Percentiles rank a stretch among this genome's conserved stretches.
phyloP scores from a whole-genome alignment of 2,888 invertebrate genomes.

The Idaea straminata region DNA sequence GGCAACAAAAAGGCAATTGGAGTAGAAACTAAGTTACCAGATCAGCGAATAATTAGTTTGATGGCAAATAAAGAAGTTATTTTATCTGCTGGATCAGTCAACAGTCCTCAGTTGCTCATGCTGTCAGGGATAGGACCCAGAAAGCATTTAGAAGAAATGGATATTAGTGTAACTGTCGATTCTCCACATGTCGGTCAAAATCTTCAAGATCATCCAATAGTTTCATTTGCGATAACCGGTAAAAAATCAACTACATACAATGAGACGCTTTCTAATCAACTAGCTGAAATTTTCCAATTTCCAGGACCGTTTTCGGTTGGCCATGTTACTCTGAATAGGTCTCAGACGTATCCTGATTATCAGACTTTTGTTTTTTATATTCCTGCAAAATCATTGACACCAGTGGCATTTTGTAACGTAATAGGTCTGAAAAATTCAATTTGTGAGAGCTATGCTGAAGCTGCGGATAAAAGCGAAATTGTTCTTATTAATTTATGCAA shows the following conservation, averaged over 20 bases:
- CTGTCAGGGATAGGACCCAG: conserved; percentile 45
- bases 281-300: conserved; percentile 23
- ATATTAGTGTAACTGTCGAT: conserved; percentile 32
- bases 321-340: conserved; percentile 33
- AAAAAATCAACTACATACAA: conserved; percentile 15
- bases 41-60: conserved; percentile 21
- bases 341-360: conserved; percentile 40
- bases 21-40: conserved; percentile 31
- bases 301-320: conserved; percentile 22
- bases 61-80: conserved; percentile 38
- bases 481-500: conserved; percentile 29
- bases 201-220: conserved; percentile 39
- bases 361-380: conserved; percentile 28
- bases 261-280: conserved; percentile 25
- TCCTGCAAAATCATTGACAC: conserved; percentile 11
- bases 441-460: conserved; percentile 29
- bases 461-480: conserved; percentile 25
- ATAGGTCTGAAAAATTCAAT: conserved; percentile 27
- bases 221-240: conserved; percentile 31
- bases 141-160: conserved; percentile 32
- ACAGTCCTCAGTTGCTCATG: conserved; percentile 45
- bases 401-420: conserved; percentile 14
- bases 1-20: conserved; percentile 30
- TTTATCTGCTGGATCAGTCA: conserved; percentile 42
- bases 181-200: conserved; percentile 40